These are phyloP conservation scores for Tinea trinotella DNA, from an alignment of 2,888 invertebrate species.

Conservation along the genomic window DNA sequence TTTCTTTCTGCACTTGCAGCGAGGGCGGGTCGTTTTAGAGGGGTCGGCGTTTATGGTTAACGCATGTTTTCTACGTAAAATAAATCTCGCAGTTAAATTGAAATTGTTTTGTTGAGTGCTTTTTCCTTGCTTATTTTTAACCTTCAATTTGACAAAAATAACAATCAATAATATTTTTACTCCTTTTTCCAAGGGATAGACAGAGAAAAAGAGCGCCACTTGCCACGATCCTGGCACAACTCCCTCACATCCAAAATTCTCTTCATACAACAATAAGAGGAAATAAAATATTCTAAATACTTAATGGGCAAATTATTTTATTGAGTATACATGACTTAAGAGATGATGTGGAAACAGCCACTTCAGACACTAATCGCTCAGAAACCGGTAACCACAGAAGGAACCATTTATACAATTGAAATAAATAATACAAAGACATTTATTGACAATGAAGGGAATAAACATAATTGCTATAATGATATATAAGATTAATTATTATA, in stretches of 20 bases:
- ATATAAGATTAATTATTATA: not conserved
- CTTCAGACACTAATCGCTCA: not conserved
- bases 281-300: not conserved
- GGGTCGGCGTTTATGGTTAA: constrained; percentile 33
- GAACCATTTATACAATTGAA: not conserved
- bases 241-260: no score
- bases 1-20: constrained; percentile 37
- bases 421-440: not conserved
- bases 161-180: no score
- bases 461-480: no score
- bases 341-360: not conserved
- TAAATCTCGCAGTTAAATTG: constrained; percentile 20
- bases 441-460: not conserved
- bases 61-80: constrained; percentile 30
- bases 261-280: not conserved
- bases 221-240: no score
- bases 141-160: no score
- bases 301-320: not conserved
- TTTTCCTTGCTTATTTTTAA: constrained; percentile 22
- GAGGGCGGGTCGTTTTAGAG: constrained; percentile 15
- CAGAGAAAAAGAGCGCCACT: no score
- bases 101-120: constrained; percentile 29
- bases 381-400: not conserved
- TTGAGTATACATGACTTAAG: not conserved
- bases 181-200: no score